Conservation (phyloP, 2,888 invertebrate genomes). For the Serripes groenlandicus region DNA sequence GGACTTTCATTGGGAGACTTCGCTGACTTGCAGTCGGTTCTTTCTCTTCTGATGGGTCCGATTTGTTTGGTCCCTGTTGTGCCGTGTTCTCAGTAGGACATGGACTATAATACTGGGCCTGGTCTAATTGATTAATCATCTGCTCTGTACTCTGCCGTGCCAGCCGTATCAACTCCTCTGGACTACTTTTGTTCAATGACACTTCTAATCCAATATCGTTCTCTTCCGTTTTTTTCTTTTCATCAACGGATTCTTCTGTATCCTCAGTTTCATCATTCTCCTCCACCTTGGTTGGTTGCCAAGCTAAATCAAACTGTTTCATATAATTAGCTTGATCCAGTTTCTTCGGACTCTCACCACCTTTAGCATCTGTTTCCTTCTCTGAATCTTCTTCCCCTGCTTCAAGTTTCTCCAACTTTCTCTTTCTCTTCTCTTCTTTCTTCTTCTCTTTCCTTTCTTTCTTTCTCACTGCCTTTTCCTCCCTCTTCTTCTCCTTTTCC, state of each 20-base stretch:
- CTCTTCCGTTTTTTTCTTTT: neutral
- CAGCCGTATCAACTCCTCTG: conserved; percentile 9
- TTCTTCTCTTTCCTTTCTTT: conserved; percentile 6
- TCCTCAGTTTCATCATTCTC: neutral
- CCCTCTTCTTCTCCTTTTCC: conserved; percentile 4
- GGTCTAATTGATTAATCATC: conserved; percentile 9
- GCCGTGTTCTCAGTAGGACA: neutral
- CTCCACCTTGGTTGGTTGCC: neutral
- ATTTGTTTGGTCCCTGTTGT: neutral
- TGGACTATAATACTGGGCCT: neutral
- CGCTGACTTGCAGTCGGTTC: neutral
- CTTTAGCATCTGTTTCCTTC: neutral
- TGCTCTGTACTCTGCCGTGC: conserved; percentile 18
- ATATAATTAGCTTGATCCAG: conserved; percentile 13
- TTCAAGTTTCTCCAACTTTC: neutral
- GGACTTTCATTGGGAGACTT: neutral
- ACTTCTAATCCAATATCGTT: neutral
- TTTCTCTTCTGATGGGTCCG: neutral
- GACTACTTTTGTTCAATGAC: conserved; percentile 3
- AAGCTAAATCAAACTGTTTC: conserved; percentile 22
- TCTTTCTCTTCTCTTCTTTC: conserved; percentile 10
- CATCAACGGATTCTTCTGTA: neutral
- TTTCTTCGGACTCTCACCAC: neutral
- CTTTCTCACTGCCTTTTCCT: neutral
- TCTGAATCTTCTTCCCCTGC: neutral